phyloP scores from a whole-genome alignment of 2,113 vertebrate genomes.

The Microtus ochrogaster region DNA sequence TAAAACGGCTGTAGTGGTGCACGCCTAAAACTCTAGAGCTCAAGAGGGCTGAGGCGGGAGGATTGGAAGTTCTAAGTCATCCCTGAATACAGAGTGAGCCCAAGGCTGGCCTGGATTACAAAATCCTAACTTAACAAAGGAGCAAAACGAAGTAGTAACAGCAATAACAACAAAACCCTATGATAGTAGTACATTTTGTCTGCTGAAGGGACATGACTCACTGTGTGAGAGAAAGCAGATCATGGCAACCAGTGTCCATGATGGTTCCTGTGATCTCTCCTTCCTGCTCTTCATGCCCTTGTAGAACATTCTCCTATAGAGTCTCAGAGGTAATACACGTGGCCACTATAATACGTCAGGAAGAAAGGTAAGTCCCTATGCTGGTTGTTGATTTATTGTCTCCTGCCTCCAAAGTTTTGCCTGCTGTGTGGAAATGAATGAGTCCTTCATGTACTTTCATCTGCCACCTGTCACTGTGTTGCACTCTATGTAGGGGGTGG shows the following conservation, averaged over 20 bases:
- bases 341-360: neutral
- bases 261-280: neutral
- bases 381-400: neutral
- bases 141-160: neutral
- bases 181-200: neutral
- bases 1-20: neutral
- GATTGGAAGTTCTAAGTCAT: neutral
- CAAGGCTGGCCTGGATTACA: neutral
- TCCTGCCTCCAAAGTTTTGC: neutral
- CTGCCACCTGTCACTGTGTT: neutral
- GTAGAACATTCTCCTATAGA: neutral
- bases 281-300: neutral
- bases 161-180: neutral
- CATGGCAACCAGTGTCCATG: neutral
- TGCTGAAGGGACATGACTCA: neutral
- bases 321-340: neutral
- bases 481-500: neutral
- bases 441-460: neutral
- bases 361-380: neutral
- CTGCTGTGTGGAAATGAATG: neutral
- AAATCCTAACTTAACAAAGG: neutral
- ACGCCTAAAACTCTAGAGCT: neutral
- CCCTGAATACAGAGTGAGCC: neutral
- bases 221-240: neutral
- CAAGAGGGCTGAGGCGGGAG: neutral